Conservation (phyloP, 2,113 vertebrate species). For the Camelus dromedarius region DNA sequence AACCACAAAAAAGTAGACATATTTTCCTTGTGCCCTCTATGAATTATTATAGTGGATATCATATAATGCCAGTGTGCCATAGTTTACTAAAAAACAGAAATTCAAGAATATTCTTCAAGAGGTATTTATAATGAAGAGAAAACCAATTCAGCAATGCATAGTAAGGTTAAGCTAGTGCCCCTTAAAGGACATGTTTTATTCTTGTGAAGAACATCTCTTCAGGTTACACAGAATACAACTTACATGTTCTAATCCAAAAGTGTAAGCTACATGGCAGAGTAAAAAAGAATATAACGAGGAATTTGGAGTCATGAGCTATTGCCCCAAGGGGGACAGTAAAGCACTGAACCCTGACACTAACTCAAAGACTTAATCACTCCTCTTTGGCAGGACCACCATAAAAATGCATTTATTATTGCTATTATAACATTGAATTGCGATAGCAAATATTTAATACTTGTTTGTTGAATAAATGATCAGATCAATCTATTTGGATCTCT, state of each 20-base stretch:
- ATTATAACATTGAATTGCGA: neutral
- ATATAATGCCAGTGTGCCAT: neutral
- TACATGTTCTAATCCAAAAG: neutral
- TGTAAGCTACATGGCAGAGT: neutral
- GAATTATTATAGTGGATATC: neutral
- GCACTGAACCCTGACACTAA: neutral
- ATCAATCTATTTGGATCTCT: neutral
- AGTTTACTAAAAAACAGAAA: neutral
- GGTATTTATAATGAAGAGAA: neutral
- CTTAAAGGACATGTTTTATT: neutral
- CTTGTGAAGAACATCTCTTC: slow-evolving; percentile 18
- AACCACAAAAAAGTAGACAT: neutral
- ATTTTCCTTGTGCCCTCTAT: slow-evolving; percentile 35
- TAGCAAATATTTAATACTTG: neutral
- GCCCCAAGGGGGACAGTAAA: neutral
- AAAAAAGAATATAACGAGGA: neutral
- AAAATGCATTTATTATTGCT: neutral
- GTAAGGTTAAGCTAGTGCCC: neutral
- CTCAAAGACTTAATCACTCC: neutral
- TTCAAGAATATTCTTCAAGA: neutral
- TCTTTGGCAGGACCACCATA: neutral
- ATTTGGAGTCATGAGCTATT: neutral
- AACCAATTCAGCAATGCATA: neutral
- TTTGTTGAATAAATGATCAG: neutral
- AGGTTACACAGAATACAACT: neutral